Evolutionary conservation across 2,113 vertebrate genomes (phyloP).

Genomic region (Xiphophorus hellerii): DNA sequence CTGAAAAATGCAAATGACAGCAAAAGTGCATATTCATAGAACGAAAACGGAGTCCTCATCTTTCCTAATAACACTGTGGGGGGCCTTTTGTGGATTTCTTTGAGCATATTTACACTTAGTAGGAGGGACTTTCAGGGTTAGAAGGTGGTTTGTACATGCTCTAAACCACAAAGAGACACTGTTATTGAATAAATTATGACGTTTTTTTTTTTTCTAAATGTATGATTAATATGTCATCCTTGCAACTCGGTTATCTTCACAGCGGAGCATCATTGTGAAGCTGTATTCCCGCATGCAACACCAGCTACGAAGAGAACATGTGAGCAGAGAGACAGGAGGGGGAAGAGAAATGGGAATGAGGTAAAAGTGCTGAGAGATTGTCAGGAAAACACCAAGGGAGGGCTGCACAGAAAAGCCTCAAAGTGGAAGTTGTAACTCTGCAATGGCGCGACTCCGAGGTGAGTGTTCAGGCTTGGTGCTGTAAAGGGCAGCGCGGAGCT

Average conservation of each 20-base stretch:
- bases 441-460: slow-evolving; percentile 61
- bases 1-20: slow-evolving; percentile 64
- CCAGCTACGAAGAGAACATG: slow-evolving; percentile 8
- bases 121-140: slow-evolving; percentile 43
- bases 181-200: slow-evolving; percentile 39
- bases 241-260: slow-evolving; percentile 24
- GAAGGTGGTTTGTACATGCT: slow-evolving; percentile 41
- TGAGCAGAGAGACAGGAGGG: neutral
- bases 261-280: slow-evolving; percentile 10
- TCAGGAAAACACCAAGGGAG: slow-evolving; percentile 47
- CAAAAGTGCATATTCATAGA: slow-evolving; percentile 57
- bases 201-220: slow-evolving; percentile 27
- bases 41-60: slow-evolving; percentile 48
- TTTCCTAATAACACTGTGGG: slow-evolving; percentile 42
- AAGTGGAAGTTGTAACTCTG: slow-evolving; percentile 68
- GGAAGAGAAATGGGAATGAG: neutral
- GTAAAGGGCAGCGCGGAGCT: slow-evolving; percentile 74
- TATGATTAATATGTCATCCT: slow-evolving; percentile 32
- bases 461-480: slow-evolving; percentile 67
- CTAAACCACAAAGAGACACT: slow-evolving; percentile 16
- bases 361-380: slow-evolving; percentile 41
- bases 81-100: slow-evolving; percentile 39
- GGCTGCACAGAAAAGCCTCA: slow-evolving; percentile 57
- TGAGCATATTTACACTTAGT: slow-evolving; percentile 34
- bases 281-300: neutral